These are phyloP conservation scores for Micoletzkya japonica DNA, from an alignment of 2,888 invertebrate species.

Conservation along the genomic window DNA sequence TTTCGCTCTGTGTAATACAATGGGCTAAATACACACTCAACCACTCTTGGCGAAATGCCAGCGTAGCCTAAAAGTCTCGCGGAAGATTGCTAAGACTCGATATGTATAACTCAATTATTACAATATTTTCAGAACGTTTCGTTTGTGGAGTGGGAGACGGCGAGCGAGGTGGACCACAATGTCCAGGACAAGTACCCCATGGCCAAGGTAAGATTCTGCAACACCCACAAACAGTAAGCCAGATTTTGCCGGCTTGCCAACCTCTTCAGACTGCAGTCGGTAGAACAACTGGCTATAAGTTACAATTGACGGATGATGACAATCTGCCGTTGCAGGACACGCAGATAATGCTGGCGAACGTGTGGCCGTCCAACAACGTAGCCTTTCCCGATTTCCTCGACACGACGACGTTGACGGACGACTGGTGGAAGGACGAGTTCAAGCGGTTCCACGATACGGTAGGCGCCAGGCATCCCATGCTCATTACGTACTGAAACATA, in stretches of 20 bases:
- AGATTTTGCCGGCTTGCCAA: too few relatives aligned
- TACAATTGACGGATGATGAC: too few relatives aligned
- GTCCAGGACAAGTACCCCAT: constrained; percentile 54
- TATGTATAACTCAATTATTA: too few relatives aligned
- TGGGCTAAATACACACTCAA: too few relatives aligned
- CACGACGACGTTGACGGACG: constrained; percentile 42
- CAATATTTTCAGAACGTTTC: constrained; percentile 43
- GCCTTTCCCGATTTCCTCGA: constrained; percentile 62
- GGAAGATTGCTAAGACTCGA: too few relatives aligned
- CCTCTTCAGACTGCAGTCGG: too few relatives aligned
- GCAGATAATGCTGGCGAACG: constrained; percentile 50
- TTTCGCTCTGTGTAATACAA: too few relatives aligned
- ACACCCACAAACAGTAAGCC: neutral
- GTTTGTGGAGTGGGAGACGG: constrained; percentile 56
- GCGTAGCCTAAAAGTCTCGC: neutral
- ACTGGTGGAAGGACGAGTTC: constrained; percentile 60
- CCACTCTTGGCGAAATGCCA: too few relatives aligned
- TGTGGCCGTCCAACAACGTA: constrained; percentile 60
- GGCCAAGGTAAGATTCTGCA: constrained; percentile 37
- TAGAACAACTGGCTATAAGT: too few relatives aligned
- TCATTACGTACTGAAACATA: neutral
- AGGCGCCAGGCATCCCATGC: neutral
- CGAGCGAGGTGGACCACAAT: constrained; percentile 42
- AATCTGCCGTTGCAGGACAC: constrained; percentile 38
- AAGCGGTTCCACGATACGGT: constrained; percentile 44